Base-by-base conservation (phyloP, 2,797 vertebrate genomes). In the Lophius americanus region DNA sequence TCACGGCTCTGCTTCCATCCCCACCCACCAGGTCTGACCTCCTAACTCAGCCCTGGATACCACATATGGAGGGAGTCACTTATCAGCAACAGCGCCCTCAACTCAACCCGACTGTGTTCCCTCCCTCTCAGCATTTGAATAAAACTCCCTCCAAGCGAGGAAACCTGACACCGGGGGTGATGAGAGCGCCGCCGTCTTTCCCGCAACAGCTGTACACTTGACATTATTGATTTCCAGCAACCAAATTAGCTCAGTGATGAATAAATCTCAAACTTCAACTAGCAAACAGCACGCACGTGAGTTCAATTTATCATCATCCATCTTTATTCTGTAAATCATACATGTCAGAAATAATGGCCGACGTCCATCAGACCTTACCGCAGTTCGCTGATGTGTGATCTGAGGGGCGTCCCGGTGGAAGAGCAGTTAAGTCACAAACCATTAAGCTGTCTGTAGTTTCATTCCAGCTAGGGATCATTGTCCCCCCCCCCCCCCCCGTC, bases 111-210 rank as follows among this genome's bases (percentile, higher is more conserved):
- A 12, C 32, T 35, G 2, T 58, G 70, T 60, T 56, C 37, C 56
- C 9, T 4, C 14, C 39, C 60, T 62, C 61, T 33, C 54, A 8
- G 46, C 51, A 56, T 85, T 57, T 68, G 53, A 65, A 73, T 77
- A 13, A 49, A 67, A 64, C 14, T 60, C 66, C 73, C 82, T 38
- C n/a, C 52, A 44, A 68, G 58, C 56, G 42, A 68, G 13, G 56
- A 51, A 79, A 78, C 11, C 66, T 75, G 78, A 75, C 78, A 79
- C 54, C 64, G 14, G 77, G 56, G 80, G 76, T 76, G 76, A 70
- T 69, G 69, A 74, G 60, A 47, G 60, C 58, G 55, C 55, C 63
- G 75, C 14, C 57, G 54, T 51, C 43, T 36, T 69, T 66, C 71
- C 65, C 9, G 13, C 60, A 73, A 71, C 79, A 82, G 85, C 70